Evolutionary conservation across 2,888 invertebrate genomes (phyloP).

Genomic region (Junonia oenone): DNA sequence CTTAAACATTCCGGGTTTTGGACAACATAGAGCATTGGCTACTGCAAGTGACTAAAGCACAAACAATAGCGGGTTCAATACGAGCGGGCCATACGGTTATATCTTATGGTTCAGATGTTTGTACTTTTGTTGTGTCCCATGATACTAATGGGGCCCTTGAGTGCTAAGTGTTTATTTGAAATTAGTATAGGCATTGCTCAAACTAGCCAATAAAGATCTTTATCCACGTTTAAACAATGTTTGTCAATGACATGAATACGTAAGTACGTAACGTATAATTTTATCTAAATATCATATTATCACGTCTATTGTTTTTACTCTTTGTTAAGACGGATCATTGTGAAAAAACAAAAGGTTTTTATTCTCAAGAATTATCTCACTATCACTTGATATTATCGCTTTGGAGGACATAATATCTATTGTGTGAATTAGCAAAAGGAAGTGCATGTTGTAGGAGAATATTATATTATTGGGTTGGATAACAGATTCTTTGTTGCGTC

Average conservation of each 20-base stretch:
- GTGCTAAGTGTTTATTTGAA: no score
- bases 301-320: constrained; percentile 9
- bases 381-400: constrained; percentile 12
- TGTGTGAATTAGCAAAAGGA: not conserved
- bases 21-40: no score
- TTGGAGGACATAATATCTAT: not conserved
- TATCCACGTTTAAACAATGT: not conserved
- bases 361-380: constrained; percentile 17
- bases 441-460: not conserved
- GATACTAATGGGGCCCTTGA: no score
- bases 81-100: no score
- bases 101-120: no score
- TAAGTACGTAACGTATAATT: not conserved
- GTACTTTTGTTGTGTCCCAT: no score
- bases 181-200: no score
- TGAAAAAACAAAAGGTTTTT: constrained; percentile 14
- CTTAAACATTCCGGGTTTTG: no score
- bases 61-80: no score
- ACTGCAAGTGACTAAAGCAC: no score
- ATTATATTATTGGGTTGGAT: no score
- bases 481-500: no score
- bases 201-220: not conserved
- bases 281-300: constrained; percentile 11
- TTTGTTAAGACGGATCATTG: constrained; percentile 17
- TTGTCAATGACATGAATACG: constrained; percentile 9